Conservation (phyloP, 2,888 invertebrate genomes). For the Orthosia gothica region DNA sequence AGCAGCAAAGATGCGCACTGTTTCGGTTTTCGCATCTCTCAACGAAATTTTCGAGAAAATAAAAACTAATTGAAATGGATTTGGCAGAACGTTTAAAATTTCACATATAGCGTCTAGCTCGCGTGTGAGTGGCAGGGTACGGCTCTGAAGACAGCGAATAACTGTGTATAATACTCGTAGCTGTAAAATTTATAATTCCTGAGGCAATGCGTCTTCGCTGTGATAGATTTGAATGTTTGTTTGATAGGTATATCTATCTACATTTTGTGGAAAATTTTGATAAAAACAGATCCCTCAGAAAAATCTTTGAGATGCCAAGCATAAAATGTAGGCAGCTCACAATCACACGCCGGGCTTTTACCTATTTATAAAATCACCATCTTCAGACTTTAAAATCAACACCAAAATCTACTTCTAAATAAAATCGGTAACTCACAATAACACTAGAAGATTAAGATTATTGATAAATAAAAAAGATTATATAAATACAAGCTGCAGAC, state of each 20-base stretch:
- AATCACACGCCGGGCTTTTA: not conserved
- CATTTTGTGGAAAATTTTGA: too few relatives aligned
- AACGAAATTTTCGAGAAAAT: constrained; percentile 24
- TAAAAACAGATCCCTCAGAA: too few relatives aligned
- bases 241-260: too few relatives aligned
- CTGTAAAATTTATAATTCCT: too few relatives aligned
- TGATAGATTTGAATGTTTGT: too few relatives aligned
- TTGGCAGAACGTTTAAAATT: constrained; percentile 56
- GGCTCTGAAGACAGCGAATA: constrained; percentile 45
- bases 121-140: constrained; percentile 15
- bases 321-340: too few relatives aligned
- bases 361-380: not conserved
- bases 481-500: not conserved
- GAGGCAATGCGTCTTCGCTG: too few relatives aligned
- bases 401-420: not conserved
- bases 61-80: constrained; percentile 43
- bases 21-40: not conserved
- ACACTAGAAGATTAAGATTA: too few relatives aligned
- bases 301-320: too few relatives aligned
- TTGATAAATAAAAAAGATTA: too few relatives aligned
- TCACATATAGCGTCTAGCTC: constrained; percentile 49
- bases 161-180: not conserved
- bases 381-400: not conserved
- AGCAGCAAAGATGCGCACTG: not conserved
- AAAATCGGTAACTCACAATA: not conserved